Base-by-base conservation (phyloP, 2,888 invertebrate species). In the Ochropacha duplaris region DNA sequence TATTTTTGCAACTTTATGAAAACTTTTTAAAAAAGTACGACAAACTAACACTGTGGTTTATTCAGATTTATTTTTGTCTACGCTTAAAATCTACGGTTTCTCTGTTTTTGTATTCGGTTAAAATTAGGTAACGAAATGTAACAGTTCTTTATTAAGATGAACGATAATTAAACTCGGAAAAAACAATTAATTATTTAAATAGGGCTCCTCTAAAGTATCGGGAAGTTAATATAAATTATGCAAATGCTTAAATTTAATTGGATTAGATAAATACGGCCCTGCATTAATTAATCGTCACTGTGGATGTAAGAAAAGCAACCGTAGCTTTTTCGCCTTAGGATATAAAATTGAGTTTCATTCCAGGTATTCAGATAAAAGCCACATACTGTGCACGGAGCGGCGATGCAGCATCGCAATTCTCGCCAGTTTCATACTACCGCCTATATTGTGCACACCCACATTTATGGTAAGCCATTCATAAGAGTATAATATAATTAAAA, bases 361-460 rank as follows among this genome's bases (percentile, higher is more conserved):
- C 94, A 96, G 96, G 80, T 96, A 96, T 84, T 97, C 97, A 0
- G 96, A 96, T 62, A 94, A 94, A 77, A 96, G 95, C 69, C 95
- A 95, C 75, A 93, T 95, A 24, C 93, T 96, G 76, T 98, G 97
- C 83, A 95, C 96, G 54, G 95, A 97, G 74, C 90, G 94, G 14
- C 94, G 97, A 57, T 98, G 98, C 79, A 95, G 95, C 64, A 88
- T 95, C 61, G 96, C 97, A 14, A 96, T 98, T 64, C 83, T 95
- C 22, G 90, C 95, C 61, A 96, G 97, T 70, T 97, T 97, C 82
- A 79, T 96, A 59, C 90, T 96, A 22, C 96, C 98, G 1, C 94
- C 97, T 0, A 88, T 98, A 60, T 94, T 98, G 59, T 98, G 98
- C 84, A 94, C 96, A 60, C 98, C 98, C 0, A 96, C 97, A 58